Percentiles rank a stretch among this genome's conserved stretches.
These are phyloP conservation scores for Synergus gifuensis DNA, from an alignment of 2,888 invertebrate genomes.

Conservation along the genomic window DNA sequence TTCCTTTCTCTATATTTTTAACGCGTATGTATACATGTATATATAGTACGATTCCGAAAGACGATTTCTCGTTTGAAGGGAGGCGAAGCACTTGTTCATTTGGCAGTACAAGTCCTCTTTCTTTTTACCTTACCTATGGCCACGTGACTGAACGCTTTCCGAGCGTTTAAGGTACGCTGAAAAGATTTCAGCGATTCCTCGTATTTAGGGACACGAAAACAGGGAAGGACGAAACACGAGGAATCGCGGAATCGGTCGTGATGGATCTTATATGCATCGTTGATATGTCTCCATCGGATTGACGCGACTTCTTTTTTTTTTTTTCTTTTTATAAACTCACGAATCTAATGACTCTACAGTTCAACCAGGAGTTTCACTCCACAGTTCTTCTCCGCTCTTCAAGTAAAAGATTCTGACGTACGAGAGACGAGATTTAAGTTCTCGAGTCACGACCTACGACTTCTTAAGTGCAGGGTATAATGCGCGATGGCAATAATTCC, in stretches of 20 bases:
- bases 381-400: background rate
- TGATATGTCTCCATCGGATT: constrained; percentile 55
- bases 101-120: background rate
- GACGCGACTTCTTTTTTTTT: constrained; percentile 3
- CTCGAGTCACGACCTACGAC: constrained; percentile 22
- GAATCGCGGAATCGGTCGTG: constrained; percentile 25
- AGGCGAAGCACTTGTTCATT: constrained; percentile 12
- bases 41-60: constrained; percentile 15
- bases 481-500: constrained; percentile 31
- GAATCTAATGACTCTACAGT: constrained; percentile 44
- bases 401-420: constrained; percentile 8
- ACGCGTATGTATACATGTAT: constrained; percentile 26
- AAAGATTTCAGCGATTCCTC: background rate
- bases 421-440: background rate
- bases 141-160: constrained; percentile 24
- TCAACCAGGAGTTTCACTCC: background rate
- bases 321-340: constrained; percentile 1
- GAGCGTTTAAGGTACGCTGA: background rate
- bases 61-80: constrained; percentile 5
- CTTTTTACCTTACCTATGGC: constrained; percentile 16
- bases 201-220: background rate
- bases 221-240: background rate
- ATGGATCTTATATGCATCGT: constrained; percentile 47
- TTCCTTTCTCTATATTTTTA: constrained; percentile 42
- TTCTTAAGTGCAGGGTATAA: constrained; percentile 45